Conservation (phyloP, 2,113 vertebrate genomes). For the Thomomys bottae region DNA sequence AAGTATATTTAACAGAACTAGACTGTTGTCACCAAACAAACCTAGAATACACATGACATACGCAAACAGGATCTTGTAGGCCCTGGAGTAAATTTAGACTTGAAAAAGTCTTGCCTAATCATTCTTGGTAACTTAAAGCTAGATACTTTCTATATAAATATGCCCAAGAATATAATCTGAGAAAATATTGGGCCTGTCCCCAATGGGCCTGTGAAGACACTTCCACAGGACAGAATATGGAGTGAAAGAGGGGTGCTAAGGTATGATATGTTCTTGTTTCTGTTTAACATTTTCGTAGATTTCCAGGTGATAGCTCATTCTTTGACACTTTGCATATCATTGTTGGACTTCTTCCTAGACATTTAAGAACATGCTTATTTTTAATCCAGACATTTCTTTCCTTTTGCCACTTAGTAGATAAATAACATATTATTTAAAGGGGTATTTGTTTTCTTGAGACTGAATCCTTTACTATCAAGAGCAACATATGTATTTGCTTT, state of each 20-base stretch:
- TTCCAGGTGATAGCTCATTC: not conserved
- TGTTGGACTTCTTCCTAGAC: not conserved
- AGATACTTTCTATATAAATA: constrained; percentile 3
- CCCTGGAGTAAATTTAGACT: not conserved
- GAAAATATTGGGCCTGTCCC: not conserved
- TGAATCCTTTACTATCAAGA: constrained; percentile 25
- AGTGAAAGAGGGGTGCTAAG: not conserved
- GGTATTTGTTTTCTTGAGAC: not conserved
- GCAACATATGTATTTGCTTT: not conserved
- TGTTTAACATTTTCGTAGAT: too few relatives aligned
- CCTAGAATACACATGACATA: not conserved
- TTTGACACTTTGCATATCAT: constrained; percentile 14
- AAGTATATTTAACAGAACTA: not conserved
- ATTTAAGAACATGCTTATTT: not conserved
- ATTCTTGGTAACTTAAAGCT: not conserved
- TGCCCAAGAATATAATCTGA: not conserved
- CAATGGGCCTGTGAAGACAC: not conserved
- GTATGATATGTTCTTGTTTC: too few relatives aligned
- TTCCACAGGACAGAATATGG: fast-evolving
- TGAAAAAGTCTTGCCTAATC: not conserved
- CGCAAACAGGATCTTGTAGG: not conserved
- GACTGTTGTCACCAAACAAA: not conserved
- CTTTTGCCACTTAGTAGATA: not conserved
- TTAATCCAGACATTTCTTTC: not conserved
- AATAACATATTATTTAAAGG: not conserved